Evolutionary conservation across 2,797 vertebrate species (phyloP).

Genomic region (Bryconaethiops microstoma): DNA sequence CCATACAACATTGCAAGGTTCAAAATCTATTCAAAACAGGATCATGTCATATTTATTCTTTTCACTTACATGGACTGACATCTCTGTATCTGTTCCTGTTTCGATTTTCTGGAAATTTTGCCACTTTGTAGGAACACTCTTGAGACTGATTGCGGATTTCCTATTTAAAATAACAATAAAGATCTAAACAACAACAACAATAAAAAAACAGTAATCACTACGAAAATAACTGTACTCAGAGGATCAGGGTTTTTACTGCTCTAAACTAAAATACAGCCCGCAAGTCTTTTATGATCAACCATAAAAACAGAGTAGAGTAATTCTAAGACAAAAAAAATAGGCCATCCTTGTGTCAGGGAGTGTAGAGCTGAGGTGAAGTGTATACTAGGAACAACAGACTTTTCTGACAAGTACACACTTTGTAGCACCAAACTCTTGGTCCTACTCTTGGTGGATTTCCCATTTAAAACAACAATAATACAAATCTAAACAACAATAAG

Average conservation of each 20-base stretch:
- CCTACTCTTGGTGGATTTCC: too few species aligned
- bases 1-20: not conserved
- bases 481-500: not conserved
- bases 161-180: constrained; percentile 64
- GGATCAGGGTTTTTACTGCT: not conserved
- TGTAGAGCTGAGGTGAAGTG: not conserved
- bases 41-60: not conserved
- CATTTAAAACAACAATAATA: not conserved
- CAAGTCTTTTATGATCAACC: not conserved
- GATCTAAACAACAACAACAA: not conserved
- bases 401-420: constrained; percentile 12
- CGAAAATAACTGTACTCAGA: not conserved
- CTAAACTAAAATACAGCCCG: too few species aligned
- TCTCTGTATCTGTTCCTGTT: constrained; percentile 98
- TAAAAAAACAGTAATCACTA: not conserved
- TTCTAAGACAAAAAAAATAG: not conserved
- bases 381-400: constrained; percentile 35
- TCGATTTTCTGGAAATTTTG: constrained; percentile 94
- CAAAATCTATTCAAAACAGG: not conserved
- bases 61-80: constrained; percentile 95
- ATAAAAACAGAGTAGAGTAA: not conserved
- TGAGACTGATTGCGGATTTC: constrained; percentile 94
- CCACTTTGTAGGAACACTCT: constrained; percentile 91
- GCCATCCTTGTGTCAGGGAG: not conserved
- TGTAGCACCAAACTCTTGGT: too few species aligned